Evolutionary conservation across 2,113 vertebrate species (phyloP).

Genomic region (Pelodiscus sinensis): DNA sequence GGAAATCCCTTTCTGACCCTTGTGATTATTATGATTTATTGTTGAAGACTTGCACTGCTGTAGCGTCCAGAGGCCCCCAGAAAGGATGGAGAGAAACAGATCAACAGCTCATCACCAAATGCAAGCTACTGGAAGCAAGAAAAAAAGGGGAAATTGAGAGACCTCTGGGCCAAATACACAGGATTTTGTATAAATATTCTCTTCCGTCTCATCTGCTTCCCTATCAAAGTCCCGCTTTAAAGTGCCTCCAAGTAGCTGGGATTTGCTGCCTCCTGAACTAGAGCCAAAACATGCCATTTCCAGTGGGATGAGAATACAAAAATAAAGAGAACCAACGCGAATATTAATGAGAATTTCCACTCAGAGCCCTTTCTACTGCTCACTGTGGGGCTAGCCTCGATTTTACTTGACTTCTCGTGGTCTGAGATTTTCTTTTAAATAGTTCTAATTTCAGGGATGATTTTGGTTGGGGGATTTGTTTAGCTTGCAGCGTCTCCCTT

Average conservation of each 20-base stretch:
- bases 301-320: background rate
- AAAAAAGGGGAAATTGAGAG: background rate
- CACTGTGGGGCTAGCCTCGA: background rate
- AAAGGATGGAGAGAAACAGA: background rate
- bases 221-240: background rate
- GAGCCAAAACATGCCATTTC: background rate
- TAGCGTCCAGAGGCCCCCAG: too few relatives aligned
- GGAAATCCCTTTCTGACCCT: too few relatives aligned
- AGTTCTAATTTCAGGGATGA: background rate
- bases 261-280: background rate
- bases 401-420: background rate
- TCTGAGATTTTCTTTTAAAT: background rate
- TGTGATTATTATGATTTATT: too few relatives aligned
- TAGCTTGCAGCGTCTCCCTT: conserved; percentile 43
- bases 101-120: background rate
- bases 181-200: background rate
- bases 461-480: conserved; percentile 13
- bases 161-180: background rate
- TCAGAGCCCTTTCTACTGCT: background rate
- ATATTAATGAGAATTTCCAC: background rate
- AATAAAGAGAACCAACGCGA: background rate
- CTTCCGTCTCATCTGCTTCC: background rate
- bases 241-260: background rate
- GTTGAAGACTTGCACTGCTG: too few relatives aligned
- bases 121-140: background rate